phyloP scores from a whole-genome alignment of 2,888 invertebrate species.

The Melikaiella ostensackeni region DNA sequence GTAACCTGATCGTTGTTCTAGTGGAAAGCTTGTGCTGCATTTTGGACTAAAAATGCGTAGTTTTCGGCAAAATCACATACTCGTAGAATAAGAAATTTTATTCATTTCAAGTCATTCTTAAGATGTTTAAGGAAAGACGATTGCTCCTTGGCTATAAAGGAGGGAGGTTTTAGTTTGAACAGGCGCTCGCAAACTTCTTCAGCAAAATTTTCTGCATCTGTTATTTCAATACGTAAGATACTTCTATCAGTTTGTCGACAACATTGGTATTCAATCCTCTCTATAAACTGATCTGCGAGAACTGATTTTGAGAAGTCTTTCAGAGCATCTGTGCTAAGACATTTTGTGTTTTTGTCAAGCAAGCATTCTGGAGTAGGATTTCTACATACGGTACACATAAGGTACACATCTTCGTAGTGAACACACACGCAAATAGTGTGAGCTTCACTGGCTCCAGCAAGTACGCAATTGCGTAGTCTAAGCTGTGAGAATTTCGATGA shows the following conservation, averaged over 20 bases:
- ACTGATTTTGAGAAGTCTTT: background rate
- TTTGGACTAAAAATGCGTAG: background rate
- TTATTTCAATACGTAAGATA: slow-evolving; percentile 39
- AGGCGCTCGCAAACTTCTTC: too few species aligned
- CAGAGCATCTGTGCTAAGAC: slow-evolving; percentile 33
- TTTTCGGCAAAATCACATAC: too few species aligned
- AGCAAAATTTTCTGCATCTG: background rate
- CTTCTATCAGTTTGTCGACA: slow-evolving; percentile 42
- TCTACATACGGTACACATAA: background rate
- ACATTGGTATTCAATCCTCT: slow-evolving; percentile 41
- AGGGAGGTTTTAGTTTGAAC: too few species aligned
- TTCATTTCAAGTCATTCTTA: too few species aligned
- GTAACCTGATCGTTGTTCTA: too few species aligned
- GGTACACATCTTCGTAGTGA: too few species aligned
- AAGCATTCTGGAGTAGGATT: slow-evolving; percentile 39
- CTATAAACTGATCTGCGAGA: slow-evolving; percentile 29
- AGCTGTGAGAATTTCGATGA: too few species aligned
- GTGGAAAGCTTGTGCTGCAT: too few species aligned
- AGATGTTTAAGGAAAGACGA: background rate
- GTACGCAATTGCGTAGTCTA: too few species aligned
- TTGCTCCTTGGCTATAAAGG: too few species aligned
- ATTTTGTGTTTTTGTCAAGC: slow-evolving; percentile 42
- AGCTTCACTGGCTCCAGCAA: too few species aligned
- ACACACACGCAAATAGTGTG: too few species aligned
- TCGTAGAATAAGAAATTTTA: slow-evolving; percentile 6